phyloP scores from a whole-genome alignment of 2,888 invertebrate genomes.

The Tenthredo scrophulariae region DNA sequence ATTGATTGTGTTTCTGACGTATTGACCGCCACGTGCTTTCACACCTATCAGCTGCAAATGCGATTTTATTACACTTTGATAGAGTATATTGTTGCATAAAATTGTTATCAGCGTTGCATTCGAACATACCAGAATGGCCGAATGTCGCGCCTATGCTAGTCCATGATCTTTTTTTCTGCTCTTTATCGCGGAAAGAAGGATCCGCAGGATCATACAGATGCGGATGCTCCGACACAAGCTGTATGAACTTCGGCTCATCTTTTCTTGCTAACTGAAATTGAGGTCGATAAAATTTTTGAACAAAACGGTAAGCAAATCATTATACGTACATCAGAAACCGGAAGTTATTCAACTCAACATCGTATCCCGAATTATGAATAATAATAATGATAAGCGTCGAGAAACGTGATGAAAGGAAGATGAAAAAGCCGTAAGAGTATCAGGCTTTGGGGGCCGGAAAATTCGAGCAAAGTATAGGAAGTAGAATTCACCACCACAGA shows the following conservation, averaged over 20 bases:
- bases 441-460: neutral
- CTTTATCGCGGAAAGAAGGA: neutral
- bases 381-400: neutral
- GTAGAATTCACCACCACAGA: neutral
- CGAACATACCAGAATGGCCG: neutral
- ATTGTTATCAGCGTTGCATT: neutral
- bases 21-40: neutral
- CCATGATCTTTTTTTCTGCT: neutral
- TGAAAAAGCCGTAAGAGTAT: neutral
- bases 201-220: neutral
- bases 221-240: neutral
- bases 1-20: neutral
- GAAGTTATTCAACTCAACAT: neutral
- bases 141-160: neutral
- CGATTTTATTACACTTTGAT: neutral
- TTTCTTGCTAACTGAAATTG: neutral
- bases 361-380: neutral
- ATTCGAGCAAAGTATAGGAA: neutral
- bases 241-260: neutral
- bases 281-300: neutral
- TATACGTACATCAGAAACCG: neutral
- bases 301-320: no score
- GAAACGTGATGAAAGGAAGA: neutral
- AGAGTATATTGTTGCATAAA: neutral
- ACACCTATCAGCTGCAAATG: neutral